These are phyloP conservation scores for Coreius guichenoti DNA, from an alignment of 2,797 vertebrate species.

Conservation along the genomic window DNA sequence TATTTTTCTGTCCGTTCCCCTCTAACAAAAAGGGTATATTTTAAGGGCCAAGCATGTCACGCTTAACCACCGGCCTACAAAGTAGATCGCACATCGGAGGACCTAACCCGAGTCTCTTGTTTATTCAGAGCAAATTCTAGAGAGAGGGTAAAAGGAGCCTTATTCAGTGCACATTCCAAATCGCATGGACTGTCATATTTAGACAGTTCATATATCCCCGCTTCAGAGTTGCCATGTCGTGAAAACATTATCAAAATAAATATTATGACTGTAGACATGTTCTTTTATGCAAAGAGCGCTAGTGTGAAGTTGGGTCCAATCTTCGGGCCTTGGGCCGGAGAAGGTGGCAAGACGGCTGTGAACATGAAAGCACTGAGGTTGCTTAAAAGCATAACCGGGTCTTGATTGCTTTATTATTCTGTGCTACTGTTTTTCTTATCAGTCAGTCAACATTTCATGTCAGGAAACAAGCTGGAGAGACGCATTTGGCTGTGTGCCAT, in stretches of 20 bases:
- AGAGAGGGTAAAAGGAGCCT: conserved; percentile 74
- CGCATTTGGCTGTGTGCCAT: conserved; percentile 48
- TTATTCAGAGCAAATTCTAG: conserved; percentile 56
- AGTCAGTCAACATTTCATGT: conserved; percentile 58
- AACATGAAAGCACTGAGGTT: conserved; percentile 11
- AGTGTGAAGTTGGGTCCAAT: conserved; percentile 66
- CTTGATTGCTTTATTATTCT: conserved; percentile 42
- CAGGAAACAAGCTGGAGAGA: conserved; percentile 55
- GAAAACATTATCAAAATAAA: conserved; percentile 79
- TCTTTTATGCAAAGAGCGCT: conserved; percentile 71
- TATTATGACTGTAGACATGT: conserved; percentile 74
- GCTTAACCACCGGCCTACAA: conserved; percentile 50
- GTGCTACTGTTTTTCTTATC: conserved; percentile 64
- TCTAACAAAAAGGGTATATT: conserved; percentile 70
- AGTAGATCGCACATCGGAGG: conserved; percentile 54
- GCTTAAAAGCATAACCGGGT: conserved; percentile 11
- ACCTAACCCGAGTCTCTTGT: conserved; percentile 53
- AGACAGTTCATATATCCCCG: conserved; percentile 63
- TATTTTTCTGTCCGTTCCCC: conserved; percentile 80
- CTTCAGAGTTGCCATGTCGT: conserved; percentile 64
- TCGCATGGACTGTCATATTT: conserved; percentile 66
- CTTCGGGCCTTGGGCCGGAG: background rate
- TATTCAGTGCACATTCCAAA: conserved; percentile 66
- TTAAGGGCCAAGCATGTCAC: conserved; percentile 66
- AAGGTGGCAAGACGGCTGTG: background rate